Percentiles rank a stretch among this genome's conserved stretches.
Evolutionary conservation across 2,888 invertebrate species (phyloP).

Genomic region (Nudaria mundana): DNA sequence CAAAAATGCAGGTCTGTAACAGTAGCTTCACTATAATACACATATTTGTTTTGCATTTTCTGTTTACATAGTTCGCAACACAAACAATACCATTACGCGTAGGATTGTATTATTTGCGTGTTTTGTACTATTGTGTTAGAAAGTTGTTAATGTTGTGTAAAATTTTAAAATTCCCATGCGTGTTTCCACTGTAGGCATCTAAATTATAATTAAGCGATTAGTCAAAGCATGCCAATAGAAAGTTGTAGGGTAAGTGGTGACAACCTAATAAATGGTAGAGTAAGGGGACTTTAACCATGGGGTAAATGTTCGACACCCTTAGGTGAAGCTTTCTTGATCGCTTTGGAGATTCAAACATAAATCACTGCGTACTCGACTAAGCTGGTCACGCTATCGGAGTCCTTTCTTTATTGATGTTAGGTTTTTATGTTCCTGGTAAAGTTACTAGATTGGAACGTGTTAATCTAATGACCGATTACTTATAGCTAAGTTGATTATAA

Average conservation of each 20-base stretch:
- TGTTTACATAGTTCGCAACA: conserved; percentile 31
- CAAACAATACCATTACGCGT: conserved; percentile 31
- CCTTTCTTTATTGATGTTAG: conserved; percentile 30
- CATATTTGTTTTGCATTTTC: conserved; percentile 23
- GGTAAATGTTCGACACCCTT: conserved; percentile 58
- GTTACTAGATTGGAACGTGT: conserved; percentile 9
- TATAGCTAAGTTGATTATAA: background rate
- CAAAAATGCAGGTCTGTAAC: conserved; percentile 20
- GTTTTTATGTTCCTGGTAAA: conserved; percentile 21
- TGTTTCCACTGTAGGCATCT: conserved; percentile 16
- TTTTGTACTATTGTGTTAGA: conserved; percentile 39
- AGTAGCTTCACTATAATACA: conserved; percentile 15
- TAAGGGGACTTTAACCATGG: conserved; percentile 42
- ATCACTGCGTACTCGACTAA: conserved; percentile 58
- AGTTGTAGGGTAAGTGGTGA: conserved; percentile 46
- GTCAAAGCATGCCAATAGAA: conserved; percentile 13
- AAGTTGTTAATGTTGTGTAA: conserved; percentile 31
- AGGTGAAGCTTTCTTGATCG: conserved; percentile 45
- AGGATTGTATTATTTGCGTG: conserved; percentile 32
- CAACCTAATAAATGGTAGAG: conserved; percentile 50
- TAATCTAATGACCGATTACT: background rate
- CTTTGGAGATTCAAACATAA: conserved; percentile 48
- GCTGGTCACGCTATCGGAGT: conserved; percentile 44
- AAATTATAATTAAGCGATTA: conserved; percentile 20
- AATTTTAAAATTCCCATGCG: conserved; percentile 24